Base-by-base conservation (phyloP, 1,140 invertebrate species). In the Pseudachorutes palmiensis region DNA sequence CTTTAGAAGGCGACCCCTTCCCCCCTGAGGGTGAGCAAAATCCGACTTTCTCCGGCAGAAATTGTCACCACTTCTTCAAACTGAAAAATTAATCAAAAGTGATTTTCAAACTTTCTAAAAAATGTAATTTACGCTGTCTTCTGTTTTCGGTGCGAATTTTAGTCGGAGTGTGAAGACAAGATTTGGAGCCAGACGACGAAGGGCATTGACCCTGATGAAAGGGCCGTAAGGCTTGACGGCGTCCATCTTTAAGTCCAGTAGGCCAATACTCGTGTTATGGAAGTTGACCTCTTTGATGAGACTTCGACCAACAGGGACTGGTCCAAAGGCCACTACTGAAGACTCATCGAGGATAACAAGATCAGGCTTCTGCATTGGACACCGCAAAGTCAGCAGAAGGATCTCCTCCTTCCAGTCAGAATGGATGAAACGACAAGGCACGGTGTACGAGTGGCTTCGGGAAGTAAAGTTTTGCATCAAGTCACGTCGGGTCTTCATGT, bases 131-230 rank as follows among this genome's bases (percentile, higher is more conserved):
- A 60, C 58, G 30, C 31, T 16, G 2, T 29, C 58, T 32, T 60
- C 58, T 30, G 22, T 31, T 24, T 5, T 65, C 1, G 66, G 66
- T 26, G 12, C 5, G 55, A 67, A 67, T 55, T 48, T 26, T 19
- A 67, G 48, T 57, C 55, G 60, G 5, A 67, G 28, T 29, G 60
- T 62, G 29, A 61, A 67, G 2, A 67, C 66, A 32, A 61, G 59
- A 24, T 67, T 58, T 22, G 66, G 59, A 1, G 59, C 58, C 2
- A 67, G 12, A 22, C 2, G 14, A 3, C 66, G 26, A 3, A 67
- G 59, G 5, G 66, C 66, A 57, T 67, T 67, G 24, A 51, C 29
- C 22, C 45, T 60, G 14, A 32, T 14, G 30, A 67, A 67, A 1
- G 66, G 66, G 1, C 66, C 66, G 28, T 49, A 67, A 36, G 66